Conservation (phyloP, 2,797 vertebrate species). For the Hybognathus amarus region DNA sequence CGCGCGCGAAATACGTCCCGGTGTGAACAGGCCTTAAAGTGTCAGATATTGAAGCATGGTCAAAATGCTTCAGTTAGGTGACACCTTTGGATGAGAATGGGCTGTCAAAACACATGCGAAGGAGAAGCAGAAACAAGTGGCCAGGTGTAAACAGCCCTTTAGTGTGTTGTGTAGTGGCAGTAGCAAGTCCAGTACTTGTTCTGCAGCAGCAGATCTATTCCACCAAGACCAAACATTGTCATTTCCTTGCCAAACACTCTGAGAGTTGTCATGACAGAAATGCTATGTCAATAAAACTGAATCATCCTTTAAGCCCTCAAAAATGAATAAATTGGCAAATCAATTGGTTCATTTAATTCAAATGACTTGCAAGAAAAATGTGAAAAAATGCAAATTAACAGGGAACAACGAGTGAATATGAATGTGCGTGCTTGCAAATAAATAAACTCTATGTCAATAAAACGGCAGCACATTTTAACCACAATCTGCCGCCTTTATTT, state of each 20-base stretch:
- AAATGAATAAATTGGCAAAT: neutral
- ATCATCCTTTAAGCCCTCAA: neutral
- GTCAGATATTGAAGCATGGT: no score
- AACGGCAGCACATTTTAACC: neutral
- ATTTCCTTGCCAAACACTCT: neutral
- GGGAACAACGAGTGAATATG: neutral
- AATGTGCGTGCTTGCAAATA: neutral
- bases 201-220: neutral
- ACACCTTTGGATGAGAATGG: no score
- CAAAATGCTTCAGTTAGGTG: no score
- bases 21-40: no score
- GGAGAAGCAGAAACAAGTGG: no score
- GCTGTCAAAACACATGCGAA: no score
- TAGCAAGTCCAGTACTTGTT: neutral
- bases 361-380: neutral
- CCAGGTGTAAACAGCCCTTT: no score
- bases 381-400: neutral
- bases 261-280: neutral
- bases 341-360: neutral
- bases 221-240: neutral
- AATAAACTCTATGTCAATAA: neutral
- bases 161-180: neutral
- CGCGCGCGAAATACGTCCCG: no score
- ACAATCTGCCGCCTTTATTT: constrained; percentile 9
- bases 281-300: neutral